Evolutionary conservation across 1,140 invertebrate species (phyloP).

Genomic region (Cherax quadricarinatus): DNA sequence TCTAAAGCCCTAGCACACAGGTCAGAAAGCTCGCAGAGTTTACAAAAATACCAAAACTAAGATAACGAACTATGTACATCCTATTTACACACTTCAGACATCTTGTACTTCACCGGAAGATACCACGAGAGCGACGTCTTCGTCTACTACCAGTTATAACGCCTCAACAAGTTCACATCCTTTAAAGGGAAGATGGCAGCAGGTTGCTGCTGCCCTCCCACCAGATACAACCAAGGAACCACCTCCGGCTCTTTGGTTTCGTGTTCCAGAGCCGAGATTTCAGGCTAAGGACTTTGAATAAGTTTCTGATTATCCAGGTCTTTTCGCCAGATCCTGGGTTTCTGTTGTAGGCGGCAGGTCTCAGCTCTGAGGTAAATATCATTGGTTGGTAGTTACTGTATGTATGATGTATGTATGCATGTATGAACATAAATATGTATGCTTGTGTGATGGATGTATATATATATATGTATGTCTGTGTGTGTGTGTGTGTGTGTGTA

Average conservation of each 20-base stretch:
- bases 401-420: slow-evolving; percentile 17
- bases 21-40: neutral
- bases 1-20: neutral
- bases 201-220: neutral
- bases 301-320: neutral
- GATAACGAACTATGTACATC: slow-evolving; percentile 55
- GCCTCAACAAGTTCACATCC: neutral
- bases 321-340: neutral
- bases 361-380: slow-evolving; percentile 57
- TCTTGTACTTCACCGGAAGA: slow-evolving; percentile 64
- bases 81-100: slow-evolving; percentile 58
- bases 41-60: slow-evolving; percentile 55
- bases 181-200: neutral
- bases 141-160: neutral
- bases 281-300: neutral
- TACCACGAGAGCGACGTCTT: slow-evolving; percentile 17
- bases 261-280: neutral
- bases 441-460: too few species aligned
- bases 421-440: neutral
- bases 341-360: neutral
- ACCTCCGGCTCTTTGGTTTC: neutral
- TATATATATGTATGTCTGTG: neutral
- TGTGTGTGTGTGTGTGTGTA: too few species aligned
- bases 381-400: slow-evolving; percentile 41
- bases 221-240: neutral